A percentile compares a stretch with the other conserved stretches of the same genome.
phyloP scores from a whole-genome alignment of 1,140 invertebrate species.

The Branchinecta lynchi region DNA sequence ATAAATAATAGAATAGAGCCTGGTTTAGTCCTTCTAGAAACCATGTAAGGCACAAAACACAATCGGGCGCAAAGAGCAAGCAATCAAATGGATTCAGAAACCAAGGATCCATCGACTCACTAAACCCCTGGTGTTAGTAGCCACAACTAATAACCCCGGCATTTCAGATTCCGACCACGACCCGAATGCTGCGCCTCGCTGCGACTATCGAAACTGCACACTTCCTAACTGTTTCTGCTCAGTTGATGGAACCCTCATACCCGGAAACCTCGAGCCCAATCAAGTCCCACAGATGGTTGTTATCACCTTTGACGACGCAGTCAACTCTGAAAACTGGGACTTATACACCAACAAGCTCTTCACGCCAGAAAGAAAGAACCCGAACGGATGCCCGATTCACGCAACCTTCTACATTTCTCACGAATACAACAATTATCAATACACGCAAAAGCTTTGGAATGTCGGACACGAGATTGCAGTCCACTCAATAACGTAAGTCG shows the following conservation, averaged over 20 bases:
- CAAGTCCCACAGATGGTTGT: conserved; percentile 30
- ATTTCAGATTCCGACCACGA: conserved; percentile 44
- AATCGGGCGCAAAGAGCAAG: too few species aligned
- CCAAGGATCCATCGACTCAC: too few species aligned
- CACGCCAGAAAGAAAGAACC: conserved; percentile 29
- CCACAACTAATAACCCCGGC: not conserved
- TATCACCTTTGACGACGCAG: conserved; percentile 30
- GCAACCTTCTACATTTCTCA: conserved; percentile 42
- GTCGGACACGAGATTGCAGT: conserved; percentile 38
- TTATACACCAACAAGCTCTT: conserved; percentile 25
- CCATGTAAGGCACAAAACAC: too few species aligned
- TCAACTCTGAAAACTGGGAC: conserved; percentile 30
- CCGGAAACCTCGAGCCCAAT: conserved; percentile 34
- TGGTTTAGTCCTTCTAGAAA: too few species aligned
- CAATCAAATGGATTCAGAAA: too few species aligned
- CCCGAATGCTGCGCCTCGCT: conserved; percentile 45
- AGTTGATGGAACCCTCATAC: conserved; percentile 40
- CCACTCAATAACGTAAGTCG: conserved; percentile 45
- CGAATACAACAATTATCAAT: conserved; percentile 38
- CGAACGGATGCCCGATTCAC: conserved; percentile 38
- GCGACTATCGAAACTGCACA: conserved; percentile 45
- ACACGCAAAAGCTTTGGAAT: conserved; percentile 36
- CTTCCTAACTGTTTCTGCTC: conserved; percentile 62
- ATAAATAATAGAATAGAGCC: too few species aligned
- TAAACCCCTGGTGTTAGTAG: too few species aligned